These are phyloP conservation scores for Hyposmocoma kahamanoa DNA, from an alignment of 1,140 invertebrate species.

Conservation along the genomic window DNA sequence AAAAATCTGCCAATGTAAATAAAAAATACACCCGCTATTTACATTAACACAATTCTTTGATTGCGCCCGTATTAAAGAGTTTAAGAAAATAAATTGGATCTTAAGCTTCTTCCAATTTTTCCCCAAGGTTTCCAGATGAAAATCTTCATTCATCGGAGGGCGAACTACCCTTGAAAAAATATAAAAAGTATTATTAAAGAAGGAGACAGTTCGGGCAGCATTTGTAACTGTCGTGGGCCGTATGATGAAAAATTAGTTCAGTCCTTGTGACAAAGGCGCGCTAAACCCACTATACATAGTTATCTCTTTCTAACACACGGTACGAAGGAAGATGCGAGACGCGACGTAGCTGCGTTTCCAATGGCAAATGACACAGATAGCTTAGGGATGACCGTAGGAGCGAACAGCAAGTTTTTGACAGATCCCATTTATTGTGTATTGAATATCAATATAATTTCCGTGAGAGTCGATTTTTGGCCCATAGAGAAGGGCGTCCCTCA, in stretches of 20 bases:
- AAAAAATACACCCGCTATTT: slow-evolving; percentile 4
- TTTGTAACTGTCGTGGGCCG: slow-evolving; percentile 74
- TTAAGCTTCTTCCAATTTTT: slow-evolving; percentile 68
- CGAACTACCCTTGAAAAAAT: slow-evolving; percentile 69
- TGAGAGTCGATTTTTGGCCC: slow-evolving; percentile 70
- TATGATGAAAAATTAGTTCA: slow-evolving; percentile 76
- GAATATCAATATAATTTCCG: slow-evolving; percentile 74
- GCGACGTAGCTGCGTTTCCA: slow-evolving; percentile 50
- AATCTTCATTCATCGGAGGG: slow-evolving; percentile 66
- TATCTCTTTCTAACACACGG: slow-evolving; percentile 49
- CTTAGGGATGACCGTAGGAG: slow-evolving; percentile 73
- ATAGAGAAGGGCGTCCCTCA: slow-evolving; percentile 51
- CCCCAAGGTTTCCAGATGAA: slow-evolving; percentile 55
- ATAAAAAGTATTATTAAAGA: slow-evolving; percentile 76
- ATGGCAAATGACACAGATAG: slow-evolving; percentile 72
- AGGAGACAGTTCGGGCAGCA: slow-evolving; percentile 73
- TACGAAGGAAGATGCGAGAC: slow-evolving; percentile 25
- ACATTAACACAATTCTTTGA: slow-evolving; percentile 22
- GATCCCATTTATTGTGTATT: slow-evolving; percentile 73
- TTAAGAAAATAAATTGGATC: slow-evolving; percentile 57
- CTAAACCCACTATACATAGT: slow-evolving; percentile 55
- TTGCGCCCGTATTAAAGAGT: slow-evolving; percentile 32
- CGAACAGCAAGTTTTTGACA: slow-evolving; percentile 74
- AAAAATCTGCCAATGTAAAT: no score
- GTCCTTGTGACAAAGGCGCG: slow-evolving; percentile 69